Conservation (phyloP, 2,888 invertebrate species). For the Drosophila trichaetosa region DNA sequence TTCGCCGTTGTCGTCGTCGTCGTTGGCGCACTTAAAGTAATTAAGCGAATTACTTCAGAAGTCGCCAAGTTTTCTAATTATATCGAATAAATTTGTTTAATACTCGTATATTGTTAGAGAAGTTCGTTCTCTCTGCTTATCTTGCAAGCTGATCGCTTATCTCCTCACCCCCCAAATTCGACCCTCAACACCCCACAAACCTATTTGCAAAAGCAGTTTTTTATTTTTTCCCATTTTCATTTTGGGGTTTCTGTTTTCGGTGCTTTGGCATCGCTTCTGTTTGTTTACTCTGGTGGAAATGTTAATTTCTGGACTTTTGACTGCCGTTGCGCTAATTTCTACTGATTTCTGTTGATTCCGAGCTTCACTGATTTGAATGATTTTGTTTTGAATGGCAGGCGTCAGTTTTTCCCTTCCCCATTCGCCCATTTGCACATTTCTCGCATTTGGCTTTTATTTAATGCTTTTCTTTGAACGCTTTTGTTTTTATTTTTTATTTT, state of each 20-base stretch:
- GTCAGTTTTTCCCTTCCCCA: constrained; percentile 36
- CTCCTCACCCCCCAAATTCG: neutral
- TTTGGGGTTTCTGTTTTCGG: constrained; percentile 29
- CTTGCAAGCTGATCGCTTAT: constrained; percentile 22
- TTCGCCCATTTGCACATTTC: constrained; percentile 2
- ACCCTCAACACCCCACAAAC: constrained; percentile 22
- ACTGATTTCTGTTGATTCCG: constrained; percentile 20
- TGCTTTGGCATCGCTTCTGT: constrained; percentile 60
- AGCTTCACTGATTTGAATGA: constrained; percentile 68
- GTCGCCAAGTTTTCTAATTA: constrained; percentile 82
- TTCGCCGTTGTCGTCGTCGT: constrained; percentile 42
- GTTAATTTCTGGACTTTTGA: constrained; percentile 80
- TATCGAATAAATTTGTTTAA: constrained; percentile 82
- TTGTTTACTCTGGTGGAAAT: constrained; percentile 79
- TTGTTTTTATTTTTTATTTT: constrained; percentile 58
- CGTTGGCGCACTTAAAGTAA: constrained; percentile 76
- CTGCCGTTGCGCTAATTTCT: constrained; percentile 56
- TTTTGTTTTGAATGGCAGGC: constrained; percentile 63
- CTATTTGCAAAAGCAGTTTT: constrained; percentile 66
- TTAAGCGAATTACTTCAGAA: constrained; percentile 81
- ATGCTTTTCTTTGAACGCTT: constrained; percentile 32
- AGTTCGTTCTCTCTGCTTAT: constrained; percentile 17
- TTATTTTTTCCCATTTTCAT: constrained; percentile 22
- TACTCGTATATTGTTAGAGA: constrained; percentile 51
- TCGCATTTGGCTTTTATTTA: constrained; percentile 34